Conservation (phyloP, 2,797 vertebrate species). For the Pseudochirops cupreus region DNA sequence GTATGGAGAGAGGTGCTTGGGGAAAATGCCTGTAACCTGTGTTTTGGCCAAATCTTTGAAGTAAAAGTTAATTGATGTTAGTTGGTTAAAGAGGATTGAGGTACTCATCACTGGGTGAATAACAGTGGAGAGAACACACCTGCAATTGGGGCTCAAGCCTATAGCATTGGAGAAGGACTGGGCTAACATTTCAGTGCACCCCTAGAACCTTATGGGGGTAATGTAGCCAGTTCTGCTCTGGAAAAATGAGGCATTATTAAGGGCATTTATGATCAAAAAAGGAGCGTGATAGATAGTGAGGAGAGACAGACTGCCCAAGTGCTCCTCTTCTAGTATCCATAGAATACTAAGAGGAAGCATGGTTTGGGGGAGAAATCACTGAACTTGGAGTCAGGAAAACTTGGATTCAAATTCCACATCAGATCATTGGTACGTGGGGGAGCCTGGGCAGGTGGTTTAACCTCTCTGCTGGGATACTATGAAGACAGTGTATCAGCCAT, state of each 20-base stretch:
- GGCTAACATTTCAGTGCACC: too few relatives aligned
- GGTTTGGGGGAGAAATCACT: background rate
- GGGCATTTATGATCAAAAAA: background rate
- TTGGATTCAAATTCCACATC: background rate
- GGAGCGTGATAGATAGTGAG: background rate
- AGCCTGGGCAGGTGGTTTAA: background rate
- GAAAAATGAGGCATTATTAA: background rate
- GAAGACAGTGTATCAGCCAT: too few relatives aligned
- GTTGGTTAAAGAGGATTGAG: background rate
- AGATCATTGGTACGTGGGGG: background rate
- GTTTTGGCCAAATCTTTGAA: background rate
- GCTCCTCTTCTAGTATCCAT: background rate
- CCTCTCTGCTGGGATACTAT: background rate
- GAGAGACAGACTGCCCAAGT: background rate
- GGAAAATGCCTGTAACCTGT: background rate
- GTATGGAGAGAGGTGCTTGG: background rate
- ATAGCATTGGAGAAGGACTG: background rate
- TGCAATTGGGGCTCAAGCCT: background rate
- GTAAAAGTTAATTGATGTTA: background rate
- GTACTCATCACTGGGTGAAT: too few relatives aligned
- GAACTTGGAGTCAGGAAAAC: background rate
- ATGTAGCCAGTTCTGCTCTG: background rate
- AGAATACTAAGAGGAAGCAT: background rate
- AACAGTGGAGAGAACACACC: too few relatives aligned
- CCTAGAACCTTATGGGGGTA: background rate